Base-by-base conservation (phyloP, 2,113 vertebrate species). In the Sula dactylatra region DNA sequence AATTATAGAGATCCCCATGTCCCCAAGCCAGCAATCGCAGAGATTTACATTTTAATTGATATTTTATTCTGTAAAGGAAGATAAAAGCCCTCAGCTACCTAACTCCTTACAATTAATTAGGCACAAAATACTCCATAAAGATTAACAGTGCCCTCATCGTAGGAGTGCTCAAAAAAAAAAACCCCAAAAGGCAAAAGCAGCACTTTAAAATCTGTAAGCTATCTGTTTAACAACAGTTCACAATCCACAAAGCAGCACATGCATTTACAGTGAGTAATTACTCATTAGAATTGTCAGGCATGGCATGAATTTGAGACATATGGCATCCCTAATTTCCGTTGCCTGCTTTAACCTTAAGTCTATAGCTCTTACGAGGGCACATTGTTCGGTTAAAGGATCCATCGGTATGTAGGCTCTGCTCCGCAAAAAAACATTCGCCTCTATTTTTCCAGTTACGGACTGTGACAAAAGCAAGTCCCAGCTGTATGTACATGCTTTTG, bases 1-100 rank as follows among this genome's bases (percentile, higher is more conserved):
- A 92, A 1, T 86, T 94, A 86, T 10, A 92, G 45, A 44, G 32
- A 82, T 77, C 50, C 42, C 71, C 29, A 27, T 36, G 71, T 86
- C 76, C 59, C 82, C 71, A 78, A 83, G 67, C 70, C 84, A 92
- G 54, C 66, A 88, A 55, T 44, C 8, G 3, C 59, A 88, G 38
- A 86, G 88, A 93, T 94, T 92, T 94, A 88, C 50, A 95, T 94
- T 94, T 93, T 94, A 96, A 96, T 83, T 90, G 74, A 66, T 83
- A 73, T 42, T 86, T 82, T 92, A 73, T 58, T 93, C 79, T 47
- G 50, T 82, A 83, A 93, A 90, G 55, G 70, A 94, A 95, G 96
- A 96, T 59, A 88, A 91, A 95, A 92, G 58, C 71, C 76, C 71
- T 92, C 62, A 90, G 84, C 74, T 93, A 94, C 79, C 56, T 65